Base-by-base conservation (phyloP, 2,888 invertebrate species). In the Oxyteleia sp. region DNA sequence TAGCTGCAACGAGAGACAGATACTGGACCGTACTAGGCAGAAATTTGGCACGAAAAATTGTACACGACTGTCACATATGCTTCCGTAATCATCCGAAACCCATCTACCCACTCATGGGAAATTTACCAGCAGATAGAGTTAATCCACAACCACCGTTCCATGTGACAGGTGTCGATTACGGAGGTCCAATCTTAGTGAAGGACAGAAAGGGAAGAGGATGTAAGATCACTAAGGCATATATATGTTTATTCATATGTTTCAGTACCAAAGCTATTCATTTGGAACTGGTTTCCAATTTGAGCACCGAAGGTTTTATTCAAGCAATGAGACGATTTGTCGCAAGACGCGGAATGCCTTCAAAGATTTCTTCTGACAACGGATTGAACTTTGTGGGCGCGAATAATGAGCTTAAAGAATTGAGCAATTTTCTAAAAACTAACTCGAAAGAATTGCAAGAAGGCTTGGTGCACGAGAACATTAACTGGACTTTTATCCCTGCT, bases 401-500 rank as follows among this genome's bases (percentile, higher is more conserved):
- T 29, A 72, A 81, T 4, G 84, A 84, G 15, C 45, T 87, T 2
- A 41, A 78, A 26, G 76, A 85, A 26, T 4, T 86, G 5, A 32
- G 59, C n/a, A 35, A 72, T 7, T 64, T 84, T 20, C 11, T 71
- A 38, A 13, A 18, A 18, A 23, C 16, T 15, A 2, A 59, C 2
- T 8, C 32, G 1, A 51, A 51, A 4, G 23, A n/a, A 15, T 35
- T 57, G 2, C 18, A 18, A 8, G 11, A n/a, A 10, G 16, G 15
- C 18, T 53, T 29, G 2, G 11, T 79, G 2, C 20, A 57, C 4
- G 53, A 51, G 10, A 61, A 79, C 85, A 88, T 47, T 11, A 80
- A 4, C 23, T 90, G 90, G 89, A 32, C 85, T 5, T 91, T 90
- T 47, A 87, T 88, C 47, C 88, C 90, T 0, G 86, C 90, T 2